Evolutionary conservation across 1,140 invertebrate species (phyloP).

Genomic region (Zaprionus camerounensis): DNA sequence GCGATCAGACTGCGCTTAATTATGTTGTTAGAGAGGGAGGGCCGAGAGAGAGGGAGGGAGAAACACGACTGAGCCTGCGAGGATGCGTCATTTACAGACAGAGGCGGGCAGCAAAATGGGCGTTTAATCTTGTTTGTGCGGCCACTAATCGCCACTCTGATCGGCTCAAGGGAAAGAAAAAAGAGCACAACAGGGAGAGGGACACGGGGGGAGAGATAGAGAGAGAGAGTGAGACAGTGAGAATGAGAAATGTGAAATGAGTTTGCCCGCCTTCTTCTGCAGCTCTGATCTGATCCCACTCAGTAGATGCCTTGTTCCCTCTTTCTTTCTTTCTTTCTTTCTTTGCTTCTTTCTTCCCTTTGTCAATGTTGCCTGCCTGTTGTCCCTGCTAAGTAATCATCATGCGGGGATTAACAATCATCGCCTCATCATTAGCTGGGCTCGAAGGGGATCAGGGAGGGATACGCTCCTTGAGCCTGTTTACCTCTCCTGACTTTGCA

Average conservation of each 20-base stretch:
- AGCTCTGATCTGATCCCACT: not conserved
- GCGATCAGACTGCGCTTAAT: slow-evolving; percentile 44
- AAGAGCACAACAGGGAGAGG: not conserved
- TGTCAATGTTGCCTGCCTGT: not conserved
- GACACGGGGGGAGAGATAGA: not conserved
- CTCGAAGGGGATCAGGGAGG: not conserved
- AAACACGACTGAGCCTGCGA: not conserved
- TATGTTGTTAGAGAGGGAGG: slow-evolving; percentile 56
- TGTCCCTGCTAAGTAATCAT: not conserved
- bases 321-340: not conserved
- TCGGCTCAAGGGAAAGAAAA: slow-evolving; percentile 22
- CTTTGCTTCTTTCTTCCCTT: not conserved
- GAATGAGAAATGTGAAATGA: slow-evolving; percentile 18
- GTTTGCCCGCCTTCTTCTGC: slow-evolving; percentile 22
- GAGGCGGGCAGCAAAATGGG: slow-evolving; percentile 28
- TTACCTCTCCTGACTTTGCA: slow-evolving; percentile 29
- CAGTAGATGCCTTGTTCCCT: not conserved
- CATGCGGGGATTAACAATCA: slow-evolving; percentile 28
- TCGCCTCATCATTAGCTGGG: slow-evolving; percentile 30
- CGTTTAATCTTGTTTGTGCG: slow-evolving; percentile 54
- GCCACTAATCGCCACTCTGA: slow-evolving; percentile 48
- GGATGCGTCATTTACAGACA: slow-evolving; percentile 50
- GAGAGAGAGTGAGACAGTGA: not conserved
- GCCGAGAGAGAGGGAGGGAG: not conserved
- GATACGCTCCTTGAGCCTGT: not conserved